Conservation (phyloP, 2,113 vertebrate genomes). For the Lophochroa leadbeateri region DNA sequence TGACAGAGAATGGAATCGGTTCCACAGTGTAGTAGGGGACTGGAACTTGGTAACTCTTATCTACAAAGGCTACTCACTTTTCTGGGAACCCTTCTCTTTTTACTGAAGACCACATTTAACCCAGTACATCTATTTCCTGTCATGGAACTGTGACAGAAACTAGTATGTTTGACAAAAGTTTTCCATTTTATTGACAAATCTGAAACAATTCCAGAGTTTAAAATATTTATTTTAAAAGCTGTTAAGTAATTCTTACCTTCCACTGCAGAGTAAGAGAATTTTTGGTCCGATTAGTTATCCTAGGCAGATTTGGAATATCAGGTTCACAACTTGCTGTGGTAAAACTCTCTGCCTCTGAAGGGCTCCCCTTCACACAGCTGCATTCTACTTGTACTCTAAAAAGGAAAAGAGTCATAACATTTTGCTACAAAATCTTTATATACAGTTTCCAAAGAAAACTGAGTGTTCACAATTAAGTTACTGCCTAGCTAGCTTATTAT, state of each 20-base stretch:
- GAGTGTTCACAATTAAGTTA: background rate
- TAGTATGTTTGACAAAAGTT: background rate
- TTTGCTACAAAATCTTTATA: background rate
- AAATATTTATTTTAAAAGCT: background rate
- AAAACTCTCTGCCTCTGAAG: constrained; percentile 90
- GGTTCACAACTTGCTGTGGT: constrained; percentile 92
- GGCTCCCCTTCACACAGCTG: constrained; percentile 86
- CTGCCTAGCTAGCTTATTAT: background rate
- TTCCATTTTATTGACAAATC: background rate
- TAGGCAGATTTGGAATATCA: constrained; percentile 86
- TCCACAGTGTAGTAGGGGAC: background rate
- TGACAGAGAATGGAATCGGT: background rate
- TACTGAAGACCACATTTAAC: background rate
- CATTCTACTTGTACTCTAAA: constrained; percentile 87
- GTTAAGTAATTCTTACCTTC: constrained; percentile 81
- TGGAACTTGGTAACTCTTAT: background rate
- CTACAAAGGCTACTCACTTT: background rate
- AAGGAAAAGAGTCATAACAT: background rate
- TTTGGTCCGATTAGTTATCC: constrained; percentile 92
- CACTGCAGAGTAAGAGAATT: constrained; percentile 91
- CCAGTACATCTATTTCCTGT: background rate
- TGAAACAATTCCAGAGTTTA: background rate
- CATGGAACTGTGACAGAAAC: background rate
- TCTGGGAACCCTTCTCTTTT: background rate
- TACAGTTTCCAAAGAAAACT: background rate